Evolutionary conservation across 2,113 vertebrate species (phyloP), one percentile per base, ranked within the genome.

Genomic region (Hippocampus comes): DNA sequence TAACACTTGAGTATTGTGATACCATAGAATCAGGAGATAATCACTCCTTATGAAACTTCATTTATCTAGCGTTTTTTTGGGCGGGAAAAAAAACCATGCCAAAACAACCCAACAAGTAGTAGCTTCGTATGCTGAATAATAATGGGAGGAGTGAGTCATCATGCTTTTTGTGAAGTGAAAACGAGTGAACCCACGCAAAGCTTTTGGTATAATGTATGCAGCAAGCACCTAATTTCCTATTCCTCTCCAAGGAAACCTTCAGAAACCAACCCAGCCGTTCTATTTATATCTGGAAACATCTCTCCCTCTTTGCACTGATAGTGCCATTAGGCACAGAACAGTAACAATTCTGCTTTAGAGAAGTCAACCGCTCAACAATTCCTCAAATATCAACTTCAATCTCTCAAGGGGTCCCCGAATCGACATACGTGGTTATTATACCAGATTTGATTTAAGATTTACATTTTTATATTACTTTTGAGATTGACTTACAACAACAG

Each of bases 161-260:
- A 82, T 74, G 55, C 84, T 80, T 74, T 38, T 82, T 78, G 65
- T 81, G 82, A 85, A 87, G 86, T 78, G 74, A 89, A 85, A 85
- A 86, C 67, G 70, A 71, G 76, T 71, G 72, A 80, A 70, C 90
- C 89, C 88, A 91, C 87, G 77, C 88, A 88, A 78, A 83, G 82
- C 76, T 88, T 75, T 80, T 42, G 71, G 72, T 83, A 72, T 91
- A 92, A 90, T 91, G 87, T 87, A 90, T 91, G 84, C 88, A 83
- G 81, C 78, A 82, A 79, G 80, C 74, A 70, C 77, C 89, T 89
- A 77, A 91, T 92, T 90, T 88, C 81, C 80, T 76, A 87, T 89
- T 91, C 87, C 84, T 90, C 89, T 92, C 82, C 63, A 79, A 89
- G 84, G 87, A 87, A 91, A 78, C 81, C 86, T 87, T 90, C 85